Percentiles rank a stretch among this genome's conserved stretches.
phyloP scores from a whole-genome alignment of 2,113 vertebrate species.

The Labrus mixtus region DNA sequence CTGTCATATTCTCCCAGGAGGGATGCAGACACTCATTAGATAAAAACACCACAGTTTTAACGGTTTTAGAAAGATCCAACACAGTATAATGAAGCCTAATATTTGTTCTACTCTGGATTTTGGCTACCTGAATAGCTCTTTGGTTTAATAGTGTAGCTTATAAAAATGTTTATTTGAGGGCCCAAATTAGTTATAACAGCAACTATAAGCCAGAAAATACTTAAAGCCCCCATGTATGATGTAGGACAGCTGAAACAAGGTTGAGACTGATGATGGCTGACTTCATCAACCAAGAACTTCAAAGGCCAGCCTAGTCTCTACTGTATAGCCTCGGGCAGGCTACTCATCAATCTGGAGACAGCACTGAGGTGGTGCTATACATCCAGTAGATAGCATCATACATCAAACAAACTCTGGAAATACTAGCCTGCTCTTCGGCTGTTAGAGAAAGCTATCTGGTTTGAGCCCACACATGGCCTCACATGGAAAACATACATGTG shows the following conservation, averaged over 20 bases:
- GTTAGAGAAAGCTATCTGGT: conserved; percentile 41
- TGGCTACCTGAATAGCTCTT: conserved; percentile 12
- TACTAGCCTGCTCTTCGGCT: conserved; percentile 37
- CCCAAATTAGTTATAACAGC: conserved; percentile 27
- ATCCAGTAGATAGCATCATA: conserved; percentile 75
- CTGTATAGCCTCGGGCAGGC: conserved; percentile 59
- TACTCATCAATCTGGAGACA: conserved; percentile 70
- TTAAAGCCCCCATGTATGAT: conserved; percentile 38
- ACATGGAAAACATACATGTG: conserved; percentile 46
- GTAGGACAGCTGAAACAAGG: conserved; percentile 32
- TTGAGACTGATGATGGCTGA: conserved; percentile 46
- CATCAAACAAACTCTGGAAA: conserved; percentile 75
- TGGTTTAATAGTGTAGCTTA: conserved; percentile 20
- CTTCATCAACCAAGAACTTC: conserved; percentile 63
- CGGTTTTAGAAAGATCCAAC: conserved; percentile 11
- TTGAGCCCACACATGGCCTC: conserved; percentile 53
- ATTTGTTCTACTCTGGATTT: conserved; percentile 27
- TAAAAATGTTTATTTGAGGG: conserved; percentile 31
- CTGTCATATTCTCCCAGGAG: conserved; percentile 17
- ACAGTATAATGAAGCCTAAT: conserved; percentile 7
- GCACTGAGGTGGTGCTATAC: conserved; percentile 67
- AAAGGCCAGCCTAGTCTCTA: conserved; percentile 57
- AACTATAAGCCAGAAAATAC: conserved; percentile 34
- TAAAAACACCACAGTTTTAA: conserved; percentile 26
- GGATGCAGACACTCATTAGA: neutral